Evolutionary conservation across 2,113 vertebrate species (phyloP), one percentile per base, ranked within the genome.

Genomic region (Melanerpes aurifrons): DNA sequence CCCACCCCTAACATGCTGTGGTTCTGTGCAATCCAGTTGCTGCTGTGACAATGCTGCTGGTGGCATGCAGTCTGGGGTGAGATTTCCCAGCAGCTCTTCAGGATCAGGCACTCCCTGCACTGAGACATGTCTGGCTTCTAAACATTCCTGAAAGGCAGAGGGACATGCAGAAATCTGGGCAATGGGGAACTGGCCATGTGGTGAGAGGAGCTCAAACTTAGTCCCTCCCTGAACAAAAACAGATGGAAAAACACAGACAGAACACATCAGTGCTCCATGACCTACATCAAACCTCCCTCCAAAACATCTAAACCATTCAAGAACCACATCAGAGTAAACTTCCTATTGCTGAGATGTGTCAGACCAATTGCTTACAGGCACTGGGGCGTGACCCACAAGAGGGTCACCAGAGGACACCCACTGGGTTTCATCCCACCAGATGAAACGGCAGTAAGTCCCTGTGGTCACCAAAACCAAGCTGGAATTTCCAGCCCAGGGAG

Each of bases 311-410:
- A 97, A 72, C 89, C 91, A 87, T 88, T 85, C 58, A 91, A 94
- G 89, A 96, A 96, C 93, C 96, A 97, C 94, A 96, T 97, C 87
- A 96, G 90, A 96, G 95, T 95, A 97, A 97, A 97, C 95, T 96
- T 97, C 96, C 96, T 94, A 80, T 93, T 87, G 54, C 94, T 89
- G 85, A 95, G 82, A 94, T 97, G 92, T 95, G 86, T 96, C 90
- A 94, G 92, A 89, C 87, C 73, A 87, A 61, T 16, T 76, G 66
- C 62, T 95, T 90, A 92, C 80, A 92, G 92, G 85, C 53, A 67
- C 0, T 90, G 89, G 94, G 92, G 84, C 88, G 92, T 86, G 95
- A 95, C 94, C 96, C 93, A 89, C 40, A 93, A 93, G 21, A 95
- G 92, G 96, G 93, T 96, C 93, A 92, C 93, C 73, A 93, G 90